Evolutionary conservation across 1,140 invertebrate species (phyloP), one percentile per base, ranked within the genome.

Genomic region (Drosophila prosaltans): DNA sequence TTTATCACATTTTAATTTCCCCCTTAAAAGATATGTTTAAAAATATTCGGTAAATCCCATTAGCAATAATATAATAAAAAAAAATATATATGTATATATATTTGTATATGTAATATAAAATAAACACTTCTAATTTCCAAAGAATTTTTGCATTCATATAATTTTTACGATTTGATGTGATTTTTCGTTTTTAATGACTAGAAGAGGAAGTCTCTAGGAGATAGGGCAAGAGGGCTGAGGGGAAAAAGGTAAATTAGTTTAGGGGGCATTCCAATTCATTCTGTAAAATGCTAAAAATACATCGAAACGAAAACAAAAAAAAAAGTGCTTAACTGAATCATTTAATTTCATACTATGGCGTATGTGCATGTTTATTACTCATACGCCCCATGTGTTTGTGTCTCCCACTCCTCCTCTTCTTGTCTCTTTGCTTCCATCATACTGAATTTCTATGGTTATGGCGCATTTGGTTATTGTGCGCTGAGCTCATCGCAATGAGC

Each of bases 401-500:
- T 36, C 1, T 36, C 11, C 45, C 8, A n/a, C 1, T 2, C 41
- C 45, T 8, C 45, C 4, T 6, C 2, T 21, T 48, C 21, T 9
- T 9, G 16, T 51, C 43, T 21, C 43, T 21, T 6, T 36, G 32
- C 45, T 21, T 21, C 8, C 2, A 21, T 24, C 21, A 21, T 48
- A 16, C 45, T 48, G 16, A 48, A 48, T 48, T 48, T 51, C 45
- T 51, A 51, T 26, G 21, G 45, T 24, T 51, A 51, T 51, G 45
- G 45, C 45, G 45, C 45, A 51, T 51, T 51, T 51, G 45, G 45
- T 51, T 51, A 51, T 26, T 51, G 45, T 51, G 8, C 21, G 48
- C 74, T 78, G 74, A 78, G 74, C 75, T 78, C 75, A 78, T 78
- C 74, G 74, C 81, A 81, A 79, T 83, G 63, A 65, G 76, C 63